These are phyloP conservation scores for Ceratotherium simum DNA, from an alignment of 2,113 vertebrate genomes.

Conservation along the genomic window DNA sequence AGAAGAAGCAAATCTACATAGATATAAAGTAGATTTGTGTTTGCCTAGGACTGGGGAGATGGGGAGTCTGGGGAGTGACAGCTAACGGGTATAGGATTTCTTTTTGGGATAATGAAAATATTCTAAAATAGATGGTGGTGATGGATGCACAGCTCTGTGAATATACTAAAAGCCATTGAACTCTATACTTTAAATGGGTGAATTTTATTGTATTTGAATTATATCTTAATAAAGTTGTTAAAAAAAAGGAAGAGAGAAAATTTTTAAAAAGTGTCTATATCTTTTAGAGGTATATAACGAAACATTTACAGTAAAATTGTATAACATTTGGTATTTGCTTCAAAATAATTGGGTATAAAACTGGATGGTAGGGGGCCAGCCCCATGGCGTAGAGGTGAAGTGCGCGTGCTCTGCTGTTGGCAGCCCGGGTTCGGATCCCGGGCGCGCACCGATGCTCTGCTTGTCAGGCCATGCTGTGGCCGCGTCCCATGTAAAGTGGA, in stretches of 20 bases:
- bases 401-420: no score
- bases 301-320: not conserved
- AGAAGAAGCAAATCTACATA: not conserved
- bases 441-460: no score
- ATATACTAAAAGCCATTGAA: not conserved
- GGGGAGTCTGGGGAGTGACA: not conserved
- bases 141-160: not conserved
- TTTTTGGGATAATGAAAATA: not conserved
- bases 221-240: not conserved
- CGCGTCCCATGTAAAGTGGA: no score
- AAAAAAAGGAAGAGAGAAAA: not conserved
- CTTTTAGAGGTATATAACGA: not conserved
- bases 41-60: not conserved
- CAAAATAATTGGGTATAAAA: not conserved
- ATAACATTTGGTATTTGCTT: not conserved
- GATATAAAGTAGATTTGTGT: not conserved
- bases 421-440: no score
- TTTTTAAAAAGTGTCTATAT: not conserved
- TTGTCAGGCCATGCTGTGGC: no score
- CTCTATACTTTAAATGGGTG: not conserved
- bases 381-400: no score
- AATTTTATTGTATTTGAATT: not conserved
- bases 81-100: not conserved
- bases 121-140: not conserved
- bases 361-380: no score